phyloP scores from a whole-genome alignment of 2,113 vertebrate genomes.

The human (Homo sapiens) region DNA sequence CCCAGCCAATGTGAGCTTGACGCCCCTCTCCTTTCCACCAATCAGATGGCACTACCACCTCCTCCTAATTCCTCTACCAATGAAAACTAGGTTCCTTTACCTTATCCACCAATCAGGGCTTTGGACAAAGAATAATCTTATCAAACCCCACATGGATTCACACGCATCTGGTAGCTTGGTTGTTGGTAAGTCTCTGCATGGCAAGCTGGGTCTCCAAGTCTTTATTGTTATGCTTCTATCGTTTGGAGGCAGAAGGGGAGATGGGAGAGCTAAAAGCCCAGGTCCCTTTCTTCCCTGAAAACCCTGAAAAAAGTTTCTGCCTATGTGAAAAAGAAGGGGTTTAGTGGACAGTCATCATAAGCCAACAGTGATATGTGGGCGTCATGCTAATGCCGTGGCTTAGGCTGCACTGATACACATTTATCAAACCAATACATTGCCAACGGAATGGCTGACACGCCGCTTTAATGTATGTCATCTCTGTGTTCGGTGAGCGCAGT shows the following conservation, averaged over 20 bases:
- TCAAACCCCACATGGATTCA: background rate
- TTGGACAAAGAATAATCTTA: background rate
- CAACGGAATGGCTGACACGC: background rate
- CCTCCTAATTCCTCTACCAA: background rate
- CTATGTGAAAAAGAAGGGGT: background rate
- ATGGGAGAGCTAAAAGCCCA: background rate
- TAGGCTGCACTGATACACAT: background rate
- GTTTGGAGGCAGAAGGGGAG: background rate
- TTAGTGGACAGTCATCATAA: background rate
- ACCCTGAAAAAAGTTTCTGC: background rate
- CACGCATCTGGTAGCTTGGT: background rate
- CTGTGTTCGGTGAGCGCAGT: background rate
- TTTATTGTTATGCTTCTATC: background rate
- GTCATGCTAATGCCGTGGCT: background rate
- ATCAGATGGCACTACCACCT: background rate
- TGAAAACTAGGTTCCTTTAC: background rate
- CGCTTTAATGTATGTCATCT: background rate
- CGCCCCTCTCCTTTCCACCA: background rate
- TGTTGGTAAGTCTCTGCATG: no score
- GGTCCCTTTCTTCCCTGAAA: background rate
- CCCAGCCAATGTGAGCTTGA: background rate
- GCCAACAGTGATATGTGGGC: background rate
- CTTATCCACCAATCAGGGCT: background rate
- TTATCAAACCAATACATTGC: background rate
- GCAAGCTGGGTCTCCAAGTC: background rate